These are phyloP conservation scores for Karalla daura DNA, from an alignment of 2,797 vertebrate genomes.

Conservation along the genomic window DNA sequence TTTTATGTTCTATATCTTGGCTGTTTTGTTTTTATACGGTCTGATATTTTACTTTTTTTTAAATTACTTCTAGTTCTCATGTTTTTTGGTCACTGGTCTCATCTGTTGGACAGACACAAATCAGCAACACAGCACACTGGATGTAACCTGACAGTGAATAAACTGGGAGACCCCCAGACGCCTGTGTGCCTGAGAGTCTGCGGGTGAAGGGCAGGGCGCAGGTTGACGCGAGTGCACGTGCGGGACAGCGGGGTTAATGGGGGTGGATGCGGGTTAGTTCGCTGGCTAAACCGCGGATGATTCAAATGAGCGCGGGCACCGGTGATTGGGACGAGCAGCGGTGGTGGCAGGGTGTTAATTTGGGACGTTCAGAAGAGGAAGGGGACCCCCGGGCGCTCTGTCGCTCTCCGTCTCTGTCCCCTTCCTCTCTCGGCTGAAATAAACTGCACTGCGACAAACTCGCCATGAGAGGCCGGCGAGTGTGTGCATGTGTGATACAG, in stretches of 20 bases:
- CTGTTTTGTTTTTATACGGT: too few relatives aligned
- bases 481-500: conserved; percentile 70
- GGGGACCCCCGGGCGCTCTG: conserved; percentile 25
- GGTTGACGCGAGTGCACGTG: too few relatives aligned
- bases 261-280: conserved; percentile 8
- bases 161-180: conserved; percentile 14
- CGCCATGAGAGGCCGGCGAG: conserved; percentile 55
- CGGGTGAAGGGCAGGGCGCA: conserved; percentile 1
- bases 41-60: too few relatives aligned
- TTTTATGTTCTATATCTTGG: too few relatives aligned
- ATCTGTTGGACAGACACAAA: too few relatives aligned
- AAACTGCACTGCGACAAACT: conserved; percentile 64
- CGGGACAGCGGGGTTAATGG: conserved; percentile 23
- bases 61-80: too few relatives aligned
- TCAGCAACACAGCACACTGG: background rate
- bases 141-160: conserved; percentile 1
- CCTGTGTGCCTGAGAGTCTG: background rate
- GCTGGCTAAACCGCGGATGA: conserved; percentile 30
- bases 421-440: conserved; percentile 34
- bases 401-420: conserved; percentile 4
- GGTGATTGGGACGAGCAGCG: conserved; percentile 30
- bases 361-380: conserved; percentile 47
- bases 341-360: conserved; percentile 61
- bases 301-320: conserved; percentile 25
- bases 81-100: too few relatives aligned